Evolutionary conservation across 2,113 vertebrate genomes (phyloP).

Genomic region (Poeciliopsis occidentalis): DNA sequence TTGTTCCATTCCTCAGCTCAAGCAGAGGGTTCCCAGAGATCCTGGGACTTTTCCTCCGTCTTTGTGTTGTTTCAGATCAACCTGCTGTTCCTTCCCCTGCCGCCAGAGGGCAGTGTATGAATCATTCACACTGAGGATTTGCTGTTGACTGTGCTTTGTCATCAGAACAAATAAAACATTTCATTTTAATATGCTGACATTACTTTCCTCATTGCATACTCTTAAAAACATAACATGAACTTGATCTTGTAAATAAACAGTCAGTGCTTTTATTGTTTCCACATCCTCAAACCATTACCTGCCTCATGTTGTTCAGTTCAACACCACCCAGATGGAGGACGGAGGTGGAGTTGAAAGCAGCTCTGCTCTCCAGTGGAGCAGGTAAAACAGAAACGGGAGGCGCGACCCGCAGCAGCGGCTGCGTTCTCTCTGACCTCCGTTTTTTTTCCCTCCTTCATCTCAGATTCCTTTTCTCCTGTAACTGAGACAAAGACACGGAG

Average conservation of each 20-base stretch:
- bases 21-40: slow-evolving; percentile 88
- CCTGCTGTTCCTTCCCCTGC: slow-evolving; percentile 84
- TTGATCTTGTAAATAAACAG: background rate
- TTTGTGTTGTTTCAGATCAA: slow-evolving; percentile 52
- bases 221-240: background rate
- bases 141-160: slow-evolving; percentile 48
- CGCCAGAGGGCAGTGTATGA: slow-evolving; percentile 86
- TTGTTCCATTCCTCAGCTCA: slow-evolving; percentile 95
- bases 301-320: slow-evolving; percentile 25
- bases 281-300: slow-evolving; percentile 33
- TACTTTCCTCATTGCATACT: background rate
- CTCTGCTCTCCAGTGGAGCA: slow-evolving; percentile 7
- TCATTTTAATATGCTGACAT: background rate
- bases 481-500: slow-evolving; percentile 67
- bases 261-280: background rate
- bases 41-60: slow-evolving; percentile 54
- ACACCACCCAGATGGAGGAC: slow-evolving; percentile 69
- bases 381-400: slow-evolving; percentile 42
- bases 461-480: slow-evolving; percentile 87
- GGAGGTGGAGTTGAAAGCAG: slow-evolving; percentile 18
- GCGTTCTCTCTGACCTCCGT: slow-evolving; percentile 35
- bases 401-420: slow-evolving; percentile 71
- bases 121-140: slow-evolving; percentile 90
- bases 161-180: slow-evolving; percentile 32
- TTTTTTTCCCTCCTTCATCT: slow-evolving; percentile 41